These are phyloP conservation scores for Pterocles orientalis DNA, from an alignment of 2,113 vertebrate species.

Conservation along the genomic window DNA sequence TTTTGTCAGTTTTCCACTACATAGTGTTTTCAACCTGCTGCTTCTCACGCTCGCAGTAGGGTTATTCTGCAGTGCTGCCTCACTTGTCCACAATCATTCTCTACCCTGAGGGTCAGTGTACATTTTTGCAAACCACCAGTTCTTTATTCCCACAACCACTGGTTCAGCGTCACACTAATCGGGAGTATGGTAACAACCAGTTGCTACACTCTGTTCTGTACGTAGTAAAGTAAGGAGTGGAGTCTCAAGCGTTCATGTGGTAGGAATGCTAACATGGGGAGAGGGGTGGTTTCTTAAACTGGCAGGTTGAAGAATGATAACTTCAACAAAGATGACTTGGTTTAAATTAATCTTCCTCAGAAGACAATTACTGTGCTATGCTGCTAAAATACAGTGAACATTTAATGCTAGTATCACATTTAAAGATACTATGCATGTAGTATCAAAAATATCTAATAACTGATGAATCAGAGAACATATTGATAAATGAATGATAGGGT, in stretches of 20 bases:
- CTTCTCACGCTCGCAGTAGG: no score
- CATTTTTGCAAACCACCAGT: no score
- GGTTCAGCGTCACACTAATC: not conserved
- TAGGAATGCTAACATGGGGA: not conserved
- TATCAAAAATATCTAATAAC: not conserved
- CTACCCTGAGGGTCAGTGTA: no score
- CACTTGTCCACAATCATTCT: no score
- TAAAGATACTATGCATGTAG: not conserved
- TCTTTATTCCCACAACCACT: not conserved
- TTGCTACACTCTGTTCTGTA: not conserved
- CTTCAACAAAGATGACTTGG: not conserved
- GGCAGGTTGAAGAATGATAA: not conserved
- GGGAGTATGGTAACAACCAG: not conserved
- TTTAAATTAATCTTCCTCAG: not conserved
- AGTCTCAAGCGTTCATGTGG: not conserved
- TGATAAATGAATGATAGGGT: not conserved
- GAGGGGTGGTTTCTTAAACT: not conserved
- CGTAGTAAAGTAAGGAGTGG: accelerated
- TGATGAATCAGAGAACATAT: not conserved
- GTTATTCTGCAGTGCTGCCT: no score
- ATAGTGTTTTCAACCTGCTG: no score
- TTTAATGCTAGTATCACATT: not conserved
- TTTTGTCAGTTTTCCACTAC: no score
- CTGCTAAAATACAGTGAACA: not conserved
- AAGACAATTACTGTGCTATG: not conserved